phyloP scores from a whole-genome alignment of 1,140 invertebrate genomes.

The Panulirus ornatus region DNA sequence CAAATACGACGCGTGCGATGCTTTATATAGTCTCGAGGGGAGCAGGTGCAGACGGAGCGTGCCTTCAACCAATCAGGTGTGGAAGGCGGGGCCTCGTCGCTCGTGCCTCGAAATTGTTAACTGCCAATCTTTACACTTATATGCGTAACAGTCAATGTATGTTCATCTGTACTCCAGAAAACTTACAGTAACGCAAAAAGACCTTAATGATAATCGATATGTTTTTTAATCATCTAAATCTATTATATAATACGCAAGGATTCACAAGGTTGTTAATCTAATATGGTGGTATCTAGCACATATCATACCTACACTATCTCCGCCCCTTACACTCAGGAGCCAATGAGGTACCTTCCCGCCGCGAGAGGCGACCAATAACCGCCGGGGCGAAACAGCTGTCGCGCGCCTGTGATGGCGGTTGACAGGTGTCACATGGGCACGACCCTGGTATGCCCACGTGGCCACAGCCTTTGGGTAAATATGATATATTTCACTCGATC shows the following conservation, averaged over 20 bases:
- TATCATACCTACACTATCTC: background rate
- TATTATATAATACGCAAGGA: background rate
- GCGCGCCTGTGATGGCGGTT: slow-evolving; percentile 74
- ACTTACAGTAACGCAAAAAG: too few species aligned
- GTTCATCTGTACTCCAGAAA: background rate
- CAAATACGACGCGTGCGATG: slow-evolving; percentile 67
- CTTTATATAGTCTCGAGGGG: slow-evolving; percentile 61
- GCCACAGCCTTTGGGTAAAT: slow-evolving; percentile 49
- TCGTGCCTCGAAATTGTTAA: slow-evolving; percentile 60
- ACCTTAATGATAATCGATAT: too few species aligned
- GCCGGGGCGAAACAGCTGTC: slow-evolving; percentile 69
- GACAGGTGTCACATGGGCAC: slow-evolving; percentile 75
- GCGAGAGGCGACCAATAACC: slow-evolving; percentile 45
- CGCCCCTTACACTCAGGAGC: slow-evolving; percentile 39
- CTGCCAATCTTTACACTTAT: background rate
- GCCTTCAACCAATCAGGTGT: slow-evolving; percentile 74
- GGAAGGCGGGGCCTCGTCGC: slow-evolving; percentile 66
- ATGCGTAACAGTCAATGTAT: background rate
- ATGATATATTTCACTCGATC: background rate
- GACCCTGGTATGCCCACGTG: slow-evolving; percentile 66
- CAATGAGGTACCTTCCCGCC: slow-evolving; percentile 66
- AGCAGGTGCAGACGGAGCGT: slow-evolving; percentile 74
- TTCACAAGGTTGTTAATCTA: background rate
- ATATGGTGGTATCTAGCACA: background rate
- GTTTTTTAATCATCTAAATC: too few species aligned